Evolutionary conservation across 2,113 vertebrate genomes (phyloP), one percentile per base, ranked within the genome.

Genomic region (Gallinago undulata): DNA sequence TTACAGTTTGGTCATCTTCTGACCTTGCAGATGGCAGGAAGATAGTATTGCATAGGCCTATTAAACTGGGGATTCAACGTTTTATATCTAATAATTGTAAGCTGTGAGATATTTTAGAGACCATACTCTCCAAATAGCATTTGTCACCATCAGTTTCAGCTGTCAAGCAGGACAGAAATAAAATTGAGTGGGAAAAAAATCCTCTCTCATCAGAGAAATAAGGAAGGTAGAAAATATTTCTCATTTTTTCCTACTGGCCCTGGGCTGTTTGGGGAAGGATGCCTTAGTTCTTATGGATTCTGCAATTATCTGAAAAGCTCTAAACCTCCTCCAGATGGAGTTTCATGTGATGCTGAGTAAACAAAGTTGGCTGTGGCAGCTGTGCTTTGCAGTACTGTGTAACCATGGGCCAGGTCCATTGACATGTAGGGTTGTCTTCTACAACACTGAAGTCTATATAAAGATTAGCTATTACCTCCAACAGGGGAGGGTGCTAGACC

Each of bases 101-200:
- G 3, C 45, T 63, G n/a, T 57, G 28, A 80, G 85, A 23, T 78
- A 77, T 89, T 95, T 81, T 86, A 68, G 69, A 74, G 43, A 67
- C 19, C 28, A 9, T 33, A 10, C n/a, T 89, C 63, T 86, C 39
- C 43, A 84, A 67, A 80, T 37, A 90, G 7, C 37, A 81, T 76
- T 89, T 75, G 68, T 63, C 53, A 53, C 37, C n/a, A 39, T 39
- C 53, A 64, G 59, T 90, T 88, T 88, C 68, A 87, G 31, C 73
- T 90, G 37, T 76, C 31, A 62, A 70, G 21, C 39, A 53, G 37
- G 22, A 80, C 2, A 80, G 86, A 84, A 90, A 92, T 87, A 76
- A 95, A 89, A 90, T 19, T 14, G 55, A 77, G 59, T 86, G 51
- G 63, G 69, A 74, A n/a, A 55, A 93, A 93, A 80, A 84, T 93